Evolutionary conservation across 2,113 vertebrate genomes (phyloP).

Genomic region (Barbus barbus): DNA sequence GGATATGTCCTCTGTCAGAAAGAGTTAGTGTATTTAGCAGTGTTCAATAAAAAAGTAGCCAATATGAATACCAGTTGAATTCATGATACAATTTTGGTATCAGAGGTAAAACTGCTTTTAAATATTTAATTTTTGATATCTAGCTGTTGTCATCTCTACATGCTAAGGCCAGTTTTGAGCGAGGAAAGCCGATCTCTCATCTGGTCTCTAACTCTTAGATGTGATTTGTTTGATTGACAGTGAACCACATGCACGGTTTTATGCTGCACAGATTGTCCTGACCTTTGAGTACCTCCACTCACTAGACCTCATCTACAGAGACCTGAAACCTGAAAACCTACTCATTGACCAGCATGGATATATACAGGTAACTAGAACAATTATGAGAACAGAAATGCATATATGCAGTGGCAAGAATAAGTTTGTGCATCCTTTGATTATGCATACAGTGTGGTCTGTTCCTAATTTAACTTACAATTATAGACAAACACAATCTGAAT

Average conservation of each 20-base stretch:
- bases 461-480: no score
- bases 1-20: background rate
- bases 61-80: background rate
- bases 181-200: background rate
- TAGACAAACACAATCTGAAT: no score
- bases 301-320: conserved; percentile 99
- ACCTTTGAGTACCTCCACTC: conserved; percentile 99
- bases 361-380: conserved; percentile 86
- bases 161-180: background rate
- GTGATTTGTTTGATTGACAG: conserved; percentile 68
- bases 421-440: no score
- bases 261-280: conserved; percentile 98
- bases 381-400: no score
- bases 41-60: background rate
- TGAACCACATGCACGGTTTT: conserved; percentile 97
- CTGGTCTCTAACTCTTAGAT: background rate
- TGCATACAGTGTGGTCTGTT: no score
- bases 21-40: background rate
- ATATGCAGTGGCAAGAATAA: no score
- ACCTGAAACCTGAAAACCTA: conserved; percentile 99
- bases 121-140: no score
- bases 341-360: conserved; percentile 98
- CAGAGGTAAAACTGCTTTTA: background rate
- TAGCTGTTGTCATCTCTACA: background rate
- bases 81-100: background rate